Conservation (phyloP, 92 coral and sea anemone genomes). For the Porites evermanni region DNA sequence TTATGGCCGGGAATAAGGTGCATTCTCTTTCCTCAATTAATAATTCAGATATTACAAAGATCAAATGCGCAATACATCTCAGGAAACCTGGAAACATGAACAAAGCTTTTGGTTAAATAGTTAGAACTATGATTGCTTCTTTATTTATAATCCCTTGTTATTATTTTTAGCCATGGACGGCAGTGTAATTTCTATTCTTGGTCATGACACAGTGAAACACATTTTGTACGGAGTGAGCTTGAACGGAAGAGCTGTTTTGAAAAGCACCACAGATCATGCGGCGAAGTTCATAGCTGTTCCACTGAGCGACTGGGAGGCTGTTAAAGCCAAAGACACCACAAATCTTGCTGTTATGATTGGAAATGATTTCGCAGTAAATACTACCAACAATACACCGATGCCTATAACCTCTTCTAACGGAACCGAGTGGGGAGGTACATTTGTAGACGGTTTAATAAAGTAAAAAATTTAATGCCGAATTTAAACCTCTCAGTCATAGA, state of each 20-base stretch:
- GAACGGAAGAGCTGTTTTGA: slow-evolving; percentile 55
- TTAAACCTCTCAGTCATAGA: too few species aligned
- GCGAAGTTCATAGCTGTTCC: slow-evolving; percentile 25
- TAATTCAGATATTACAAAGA: too few species aligned
- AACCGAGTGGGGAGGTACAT: slow-evolving; percentile 66
- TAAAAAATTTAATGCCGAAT: background rate
- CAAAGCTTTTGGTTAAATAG: too few species aligned
- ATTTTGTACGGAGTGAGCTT: slow-evolving; percentile 49
- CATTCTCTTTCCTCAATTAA: too few species aligned
- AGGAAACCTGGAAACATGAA: too few species aligned
- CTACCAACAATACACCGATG: slow-evolving; percentile 15
- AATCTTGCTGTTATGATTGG: slow-evolving; percentile 28
- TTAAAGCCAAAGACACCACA: slow-evolving; percentile 44
- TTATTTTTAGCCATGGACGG: slow-evolving; percentile 39
- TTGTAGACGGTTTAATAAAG: too few species aligned
- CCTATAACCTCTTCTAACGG: slow-evolving; percentile 27
- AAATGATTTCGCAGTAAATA: slow-evolving; percentile 8
- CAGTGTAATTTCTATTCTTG: slow-evolving; percentile 43
- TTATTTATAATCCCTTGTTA: too few species aligned
- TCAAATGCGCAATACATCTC: too few species aligned
- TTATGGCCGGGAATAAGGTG: too few species aligned
- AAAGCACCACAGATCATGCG: slow-evolving; percentile 47
- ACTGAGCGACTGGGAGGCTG: slow-evolving; percentile 30
- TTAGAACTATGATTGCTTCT: too few species aligned
- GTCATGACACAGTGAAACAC: slow-evolving; percentile 42